Evolutionary conservation across 2,888 invertebrate genomes (phyloP).

Genomic region (Epirrita christyi): DNA sequence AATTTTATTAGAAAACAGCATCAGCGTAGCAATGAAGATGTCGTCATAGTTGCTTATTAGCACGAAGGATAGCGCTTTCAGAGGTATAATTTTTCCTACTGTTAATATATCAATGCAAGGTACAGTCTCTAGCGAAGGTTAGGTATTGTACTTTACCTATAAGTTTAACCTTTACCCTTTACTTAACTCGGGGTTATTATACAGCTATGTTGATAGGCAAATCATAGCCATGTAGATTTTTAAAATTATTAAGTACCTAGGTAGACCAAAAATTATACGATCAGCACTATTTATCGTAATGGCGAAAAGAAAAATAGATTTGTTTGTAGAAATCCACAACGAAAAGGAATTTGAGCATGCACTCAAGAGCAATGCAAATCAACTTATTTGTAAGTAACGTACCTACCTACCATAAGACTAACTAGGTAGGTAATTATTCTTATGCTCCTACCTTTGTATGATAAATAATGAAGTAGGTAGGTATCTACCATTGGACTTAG

Average conservation of each 20-base stretch:
- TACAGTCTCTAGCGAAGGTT: too few relatives aligned
- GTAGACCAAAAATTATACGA: neutral
- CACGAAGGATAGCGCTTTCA: neutral
- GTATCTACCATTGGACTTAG: too few relatives aligned
- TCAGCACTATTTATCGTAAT: neutral
- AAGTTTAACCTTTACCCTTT: too few relatives aligned
- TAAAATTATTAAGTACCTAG: neutral
- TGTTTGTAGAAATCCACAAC: conserved; percentile 63
- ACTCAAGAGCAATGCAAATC: conserved; percentile 49
- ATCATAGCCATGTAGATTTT: conserved; percentile 20
- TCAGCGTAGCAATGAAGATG: neutral
- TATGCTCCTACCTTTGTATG: too few relatives aligned
- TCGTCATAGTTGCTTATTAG: neutral
- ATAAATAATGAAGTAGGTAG: too few relatives aligned
- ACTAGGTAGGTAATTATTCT: too few relatives aligned
- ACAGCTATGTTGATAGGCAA: too few relatives aligned
- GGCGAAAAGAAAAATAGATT: conserved; percentile 54
- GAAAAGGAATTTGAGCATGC: conserved; percentile 65
- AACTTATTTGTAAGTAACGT: conserved; percentile 70
- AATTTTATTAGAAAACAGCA: neutral
- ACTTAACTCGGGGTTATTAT: too few relatives aligned
- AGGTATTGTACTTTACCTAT: too few relatives aligned
- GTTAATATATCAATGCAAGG: too few relatives aligned
- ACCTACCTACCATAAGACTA: too few relatives aligned
- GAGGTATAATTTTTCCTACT: neutral